phyloP scores from a whole-genome alignment of 2,888 invertebrate species.

The Magallana nippona region DNA sequence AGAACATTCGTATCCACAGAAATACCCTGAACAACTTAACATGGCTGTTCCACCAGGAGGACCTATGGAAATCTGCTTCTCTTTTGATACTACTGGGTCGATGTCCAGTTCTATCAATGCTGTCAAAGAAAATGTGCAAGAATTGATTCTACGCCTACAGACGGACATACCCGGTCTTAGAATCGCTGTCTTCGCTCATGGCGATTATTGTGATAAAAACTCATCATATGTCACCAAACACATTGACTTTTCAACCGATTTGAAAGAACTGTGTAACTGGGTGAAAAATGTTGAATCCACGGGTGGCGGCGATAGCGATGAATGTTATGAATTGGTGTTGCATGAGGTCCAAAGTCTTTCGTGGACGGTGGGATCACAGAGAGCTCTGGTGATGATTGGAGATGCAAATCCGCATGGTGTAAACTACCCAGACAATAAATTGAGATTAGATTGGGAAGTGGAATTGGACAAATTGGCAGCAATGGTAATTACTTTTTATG shows the following conservation, averaged over 20 bases:
- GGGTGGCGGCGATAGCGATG: constrained; percentile 74
- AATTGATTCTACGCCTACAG: constrained; percentile 72
- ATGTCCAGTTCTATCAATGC: constrained; percentile 68
- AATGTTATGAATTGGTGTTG: constrained; percentile 78
- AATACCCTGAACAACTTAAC: neutral
- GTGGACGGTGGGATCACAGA: constrained; percentile 74
- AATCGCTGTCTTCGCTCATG: constrained; percentile 76
- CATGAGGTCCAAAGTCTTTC: constrained; percentile 70
- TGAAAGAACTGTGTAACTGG: constrained; percentile 60
- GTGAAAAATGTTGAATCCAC: constrained; percentile 66
- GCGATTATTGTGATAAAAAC: constrained; percentile 73
- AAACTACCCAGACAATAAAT: constrained; percentile 62
- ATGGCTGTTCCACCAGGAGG: constrained; percentile 50
- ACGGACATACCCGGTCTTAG: constrained; percentile 73
- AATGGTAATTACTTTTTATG: constrained; percentile 52
- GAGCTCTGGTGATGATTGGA: constrained; percentile 76
- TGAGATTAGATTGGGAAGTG: constrained; percentile 71
- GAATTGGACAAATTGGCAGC: constrained; percentile 63
- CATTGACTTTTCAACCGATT: constrained; percentile 58
- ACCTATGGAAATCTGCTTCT: constrained; percentile 72
- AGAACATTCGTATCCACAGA: no score
- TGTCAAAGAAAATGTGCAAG: constrained; percentile 65
- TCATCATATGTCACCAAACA: constrained; percentile 60
- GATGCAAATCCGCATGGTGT: constrained; percentile 75
- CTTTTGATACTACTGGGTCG: constrained; percentile 76